phyloP scores from a whole-genome alignment of 2,113 vertebrate species.

The Balaeniceps rex region DNA sequence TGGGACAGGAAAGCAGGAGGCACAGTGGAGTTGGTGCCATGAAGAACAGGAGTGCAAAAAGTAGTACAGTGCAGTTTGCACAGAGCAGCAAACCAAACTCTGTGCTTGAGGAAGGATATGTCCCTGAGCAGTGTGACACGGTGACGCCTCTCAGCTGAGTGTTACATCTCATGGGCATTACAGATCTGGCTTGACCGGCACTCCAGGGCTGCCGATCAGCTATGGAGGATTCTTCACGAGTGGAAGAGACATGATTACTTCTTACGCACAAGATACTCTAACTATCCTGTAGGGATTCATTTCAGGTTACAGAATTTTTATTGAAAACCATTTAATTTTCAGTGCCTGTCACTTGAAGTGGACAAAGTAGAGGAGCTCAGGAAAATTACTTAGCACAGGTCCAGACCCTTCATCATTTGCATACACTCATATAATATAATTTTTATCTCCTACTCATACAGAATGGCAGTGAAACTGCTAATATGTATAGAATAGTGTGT shows the following conservation, averaged over 20 bases:
- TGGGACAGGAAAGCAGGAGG: neutral
- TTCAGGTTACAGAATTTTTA: slow-evolving; percentile 71
- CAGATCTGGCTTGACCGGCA: slow-evolving; percentile 15
- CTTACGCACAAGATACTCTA: slow-evolving; percentile 68
- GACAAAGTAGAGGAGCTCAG: slow-evolving; percentile 44
- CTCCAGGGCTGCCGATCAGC: neutral
- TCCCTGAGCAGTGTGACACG: neutral
- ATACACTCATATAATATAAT: slow-evolving; percentile 40
- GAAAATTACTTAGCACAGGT: slow-evolving; percentile 61
- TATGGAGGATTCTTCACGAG: slow-evolving; percentile 31
- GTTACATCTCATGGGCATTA: slow-evolving; percentile 15
- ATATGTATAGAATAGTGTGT: slow-evolving; percentile 10
- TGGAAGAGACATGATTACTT: slow-evolving; percentile 61
- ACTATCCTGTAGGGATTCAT: slow-evolving; percentile 69
- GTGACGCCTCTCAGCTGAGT: neutral
- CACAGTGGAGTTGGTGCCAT: rapidly evolving
- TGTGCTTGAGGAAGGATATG: neutral
- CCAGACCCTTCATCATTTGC: slow-evolving; percentile 46
- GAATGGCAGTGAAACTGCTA: slow-evolving; percentile 17
- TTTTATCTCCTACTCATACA: slow-evolving; percentile 57
- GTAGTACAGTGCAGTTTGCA: too few species aligned
- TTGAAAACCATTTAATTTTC: slow-evolving; percentile 73
- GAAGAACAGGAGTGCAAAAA: neutral
- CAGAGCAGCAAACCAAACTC: neutral
- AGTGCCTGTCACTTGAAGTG: slow-evolving; percentile 63